phyloP scores from a whole-genome alignment of 2,888 invertebrate species.

The Hedychridium roseum region DNA sequence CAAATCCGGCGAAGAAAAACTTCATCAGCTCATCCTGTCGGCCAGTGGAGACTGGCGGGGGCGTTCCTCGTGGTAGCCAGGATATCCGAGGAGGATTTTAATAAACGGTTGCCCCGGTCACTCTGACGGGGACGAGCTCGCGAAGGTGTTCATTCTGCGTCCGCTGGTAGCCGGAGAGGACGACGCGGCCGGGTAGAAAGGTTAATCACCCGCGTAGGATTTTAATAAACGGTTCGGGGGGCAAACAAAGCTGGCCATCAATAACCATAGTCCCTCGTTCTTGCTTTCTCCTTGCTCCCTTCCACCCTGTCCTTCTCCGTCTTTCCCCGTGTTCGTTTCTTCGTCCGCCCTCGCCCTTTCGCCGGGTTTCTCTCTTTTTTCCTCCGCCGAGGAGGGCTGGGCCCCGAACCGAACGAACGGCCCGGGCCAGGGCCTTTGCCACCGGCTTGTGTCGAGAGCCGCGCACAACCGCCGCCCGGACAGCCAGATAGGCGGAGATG shows the following conservation, averaged over 20 bases:
- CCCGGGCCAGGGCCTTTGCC: slow-evolving; percentile 46
- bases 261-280: slow-evolving; percentile 44
- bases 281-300: no score
- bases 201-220: slow-evolving; percentile 57
- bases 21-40: slow-evolving; percentile 31
- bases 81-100: slow-evolving; percentile 36
- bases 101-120: slow-evolving; percentile 41
- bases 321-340: no score
- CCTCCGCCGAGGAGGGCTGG: slow-evolving; percentile 15
- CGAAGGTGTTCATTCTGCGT: slow-evolving; percentile 41
- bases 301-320: not conserved
- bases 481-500: slow-evolving; percentile 61
- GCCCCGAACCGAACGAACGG: slow-evolving; percentile 8
- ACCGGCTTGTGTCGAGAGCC: slow-evolving; percentile 52
- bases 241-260: slow-evolving; percentile 60
- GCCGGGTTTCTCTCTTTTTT: slow-evolving; percentile 9
- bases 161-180: slow-evolving; percentile 42
- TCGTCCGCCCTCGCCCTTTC: no score
- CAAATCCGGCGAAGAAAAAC: no score
- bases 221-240: slow-evolving; percentile 60
- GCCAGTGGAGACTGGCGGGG: no score
- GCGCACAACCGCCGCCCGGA: no score
- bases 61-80: slow-evolving; percentile 38
- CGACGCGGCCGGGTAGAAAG: slow-evolving; percentile 42
- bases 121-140: slow-evolving; percentile 12